Conservation (phyloP, 1,140 invertebrate genomes). For the Micrasema minimum region DNA sequence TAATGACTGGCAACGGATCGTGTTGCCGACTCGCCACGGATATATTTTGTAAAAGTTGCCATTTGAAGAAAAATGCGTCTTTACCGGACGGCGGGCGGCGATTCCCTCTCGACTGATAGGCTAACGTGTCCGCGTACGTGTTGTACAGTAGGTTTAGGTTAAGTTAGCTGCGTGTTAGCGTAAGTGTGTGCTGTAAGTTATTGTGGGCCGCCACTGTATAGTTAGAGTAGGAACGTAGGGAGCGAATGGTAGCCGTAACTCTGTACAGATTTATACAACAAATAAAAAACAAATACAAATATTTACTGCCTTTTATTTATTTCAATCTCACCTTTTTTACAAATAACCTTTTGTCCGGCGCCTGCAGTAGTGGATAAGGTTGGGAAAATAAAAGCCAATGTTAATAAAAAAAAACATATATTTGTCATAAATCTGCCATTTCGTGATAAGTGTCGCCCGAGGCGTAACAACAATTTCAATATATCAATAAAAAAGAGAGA, state of each 20-base stretch:
- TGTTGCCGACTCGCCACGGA: not conserved
- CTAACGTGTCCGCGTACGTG: constrained; percentile 3
- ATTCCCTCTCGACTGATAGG: constrained; percentile 50
- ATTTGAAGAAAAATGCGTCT: constrained; percentile 35
- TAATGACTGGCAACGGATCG: not conserved
- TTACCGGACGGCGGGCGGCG: constrained; percentile 25
- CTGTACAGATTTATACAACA: constrained; percentile 38
- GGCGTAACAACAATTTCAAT: constrained; percentile 41
- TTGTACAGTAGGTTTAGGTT: not conserved
- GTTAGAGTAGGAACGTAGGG: not conserved
- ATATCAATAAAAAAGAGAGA: constrained; percentile 36
- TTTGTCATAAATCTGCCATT: constrained; percentile 47
- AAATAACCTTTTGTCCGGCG: too few relatives aligned
- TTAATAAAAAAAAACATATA: constrained; percentile 49
- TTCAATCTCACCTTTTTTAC: not conserved
- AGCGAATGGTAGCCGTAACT: constrained; percentile 12
- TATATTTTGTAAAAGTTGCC: constrained; percentile 30
- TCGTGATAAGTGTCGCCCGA: constrained; percentile 19
- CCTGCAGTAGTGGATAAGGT: too few relatives aligned
- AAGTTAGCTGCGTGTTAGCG: not conserved
- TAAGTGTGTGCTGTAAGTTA: constrained; percentile 20
- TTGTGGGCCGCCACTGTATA: not conserved
- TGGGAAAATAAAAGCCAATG: constrained; percentile 2
- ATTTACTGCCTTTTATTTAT: constrained; percentile 19
- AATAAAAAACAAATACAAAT: constrained; percentile 35